Evolutionary conservation across 2,797 vertebrate genomes (phyloP).

Genomic region (Coluber constrictor): DNA sequence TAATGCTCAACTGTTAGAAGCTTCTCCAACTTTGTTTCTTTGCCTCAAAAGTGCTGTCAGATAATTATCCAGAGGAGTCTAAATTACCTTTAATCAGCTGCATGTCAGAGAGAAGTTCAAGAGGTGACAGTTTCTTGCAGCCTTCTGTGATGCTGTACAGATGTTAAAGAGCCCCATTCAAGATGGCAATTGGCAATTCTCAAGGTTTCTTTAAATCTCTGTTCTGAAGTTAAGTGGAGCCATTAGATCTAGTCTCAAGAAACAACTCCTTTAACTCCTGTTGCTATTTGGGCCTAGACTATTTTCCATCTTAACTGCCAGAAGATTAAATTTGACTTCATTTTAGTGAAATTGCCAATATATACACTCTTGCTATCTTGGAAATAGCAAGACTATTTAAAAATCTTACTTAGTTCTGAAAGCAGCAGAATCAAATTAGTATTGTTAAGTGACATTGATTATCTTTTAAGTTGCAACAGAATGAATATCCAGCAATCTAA

Average conservation of each 20-base stretch:
- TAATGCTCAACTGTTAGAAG: background rate
- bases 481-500: slow-evolving; percentile 10
- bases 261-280: background rate
- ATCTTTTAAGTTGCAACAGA: slow-evolving; percentile 10
- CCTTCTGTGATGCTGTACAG: background rate
- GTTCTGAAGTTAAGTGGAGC: background rate
- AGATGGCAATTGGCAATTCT: background rate
- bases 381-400: slow-evolving; percentile 4
- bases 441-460: slow-evolving; percentile 5
- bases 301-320: background rate
- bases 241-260: background rate
- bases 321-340: background rate
- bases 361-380: background rate
- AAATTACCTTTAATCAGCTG: background rate
- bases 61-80: background rate
- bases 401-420: background rate
- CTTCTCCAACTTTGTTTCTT: background rate
- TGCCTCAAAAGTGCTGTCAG: background rate
- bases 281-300: background rate
- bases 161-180: background rate
- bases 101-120: background rate
- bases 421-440: background rate
- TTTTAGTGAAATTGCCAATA: background rate
- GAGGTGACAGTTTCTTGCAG: background rate
- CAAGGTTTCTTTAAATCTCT: background rate